phyloP scores from a whole-genome alignment of 1,140 invertebrate genomes.

The Uloborus diversus region DNA sequence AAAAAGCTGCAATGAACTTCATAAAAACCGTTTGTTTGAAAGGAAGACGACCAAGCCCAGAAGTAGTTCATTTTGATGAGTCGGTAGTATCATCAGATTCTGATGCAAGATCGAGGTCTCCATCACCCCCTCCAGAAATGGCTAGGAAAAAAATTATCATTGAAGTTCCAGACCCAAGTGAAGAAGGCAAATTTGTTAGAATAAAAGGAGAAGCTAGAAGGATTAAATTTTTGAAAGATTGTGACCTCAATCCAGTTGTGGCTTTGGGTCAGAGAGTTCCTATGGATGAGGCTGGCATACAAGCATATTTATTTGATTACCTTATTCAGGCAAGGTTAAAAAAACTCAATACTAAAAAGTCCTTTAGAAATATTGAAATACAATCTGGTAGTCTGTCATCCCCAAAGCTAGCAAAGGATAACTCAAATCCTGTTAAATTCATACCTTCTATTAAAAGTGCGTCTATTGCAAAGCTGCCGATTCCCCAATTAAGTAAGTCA shows the following conservation, averaged over 20 bases:
- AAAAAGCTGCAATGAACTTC: conserved; percentile 53
- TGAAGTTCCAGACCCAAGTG: conserved; percentile 26
- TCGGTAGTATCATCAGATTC: not conserved
- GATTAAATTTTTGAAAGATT: conserved; percentile 31
- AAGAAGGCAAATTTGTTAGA: conserved; percentile 18
- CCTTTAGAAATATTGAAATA: not conserved
- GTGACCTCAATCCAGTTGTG: conserved; percentile 33
- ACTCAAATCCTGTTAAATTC: not conserved
- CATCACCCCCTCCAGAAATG: conserved; percentile 21
- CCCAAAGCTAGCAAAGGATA: not conserved
- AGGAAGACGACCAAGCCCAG: conserved; percentile 11
- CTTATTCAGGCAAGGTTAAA: conserved; percentile 2
- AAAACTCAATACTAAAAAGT: conserved; percentile 5
- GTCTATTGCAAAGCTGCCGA: not conserved
- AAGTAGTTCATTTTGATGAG: not conserved
- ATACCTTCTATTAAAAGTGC: not conserved
- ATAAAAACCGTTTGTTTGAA: conserved; percentile 37
- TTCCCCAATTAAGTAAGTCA: not conserved
- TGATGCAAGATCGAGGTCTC: conserved; percentile 8
- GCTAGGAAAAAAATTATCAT: not conserved
- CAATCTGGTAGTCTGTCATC: not conserved
- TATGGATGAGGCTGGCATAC: conserved; percentile 17
- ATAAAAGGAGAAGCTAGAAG: conserved; percentile 29
- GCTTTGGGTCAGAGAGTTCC: conserved; percentile 25
- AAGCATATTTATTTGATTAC: conserved; percentile 21